A percentile compares a stretch with the other conserved stretches of the same genome.
Conservation (phyloP, 1,140 invertebrate species). For the Drosophila suzukii region DNA sequence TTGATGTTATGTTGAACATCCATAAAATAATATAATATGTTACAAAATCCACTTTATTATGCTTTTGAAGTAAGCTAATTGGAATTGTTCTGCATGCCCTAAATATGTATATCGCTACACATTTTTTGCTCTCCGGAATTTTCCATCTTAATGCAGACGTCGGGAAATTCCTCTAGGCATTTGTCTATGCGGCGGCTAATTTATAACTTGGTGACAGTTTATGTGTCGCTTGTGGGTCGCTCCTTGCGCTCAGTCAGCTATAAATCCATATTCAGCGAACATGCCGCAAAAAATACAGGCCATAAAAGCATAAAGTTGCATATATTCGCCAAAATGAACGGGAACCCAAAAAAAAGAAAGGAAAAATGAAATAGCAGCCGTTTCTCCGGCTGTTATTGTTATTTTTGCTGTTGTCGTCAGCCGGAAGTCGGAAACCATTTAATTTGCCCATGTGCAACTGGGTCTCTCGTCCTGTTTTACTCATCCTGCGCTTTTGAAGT, state of each 20-base stretch:
- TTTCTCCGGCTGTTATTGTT: conserved; percentile 49
- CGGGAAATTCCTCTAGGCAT: conserved; percentile 43
- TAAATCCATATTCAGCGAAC: conserved; percentile 73
- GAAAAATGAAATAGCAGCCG: conserved; percentile 48
- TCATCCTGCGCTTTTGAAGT: conserved; percentile 24
- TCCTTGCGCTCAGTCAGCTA: conserved; percentile 51
- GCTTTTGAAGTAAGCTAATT: conserved; percentile 1
- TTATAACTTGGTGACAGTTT: conserved; percentile 65
- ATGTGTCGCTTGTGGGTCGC: conserved; percentile 50
- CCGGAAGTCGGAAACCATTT: conserved; percentile 82
- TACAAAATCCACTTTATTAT: background rate
- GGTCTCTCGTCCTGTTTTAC: conserved; percentile 27
- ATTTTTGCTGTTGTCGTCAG: conserved; percentile 67
- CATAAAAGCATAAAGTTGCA: conserved; percentile 71
- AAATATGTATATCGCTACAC: background rate
- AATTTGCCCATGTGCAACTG: conserved; percentile 81
- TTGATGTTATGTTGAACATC: too few species aligned
- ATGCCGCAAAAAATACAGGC: conserved; percentile 35
- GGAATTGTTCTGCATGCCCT: background rate
- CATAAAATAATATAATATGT: too few species aligned
- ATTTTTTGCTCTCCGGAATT: background rate
- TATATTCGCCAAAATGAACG: conserved; percentile 50
- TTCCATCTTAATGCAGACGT: conserved; percentile 17
- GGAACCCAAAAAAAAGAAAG: background rate
- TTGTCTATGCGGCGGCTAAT: conserved; percentile 48